Percentiles rank a stretch among this genome's conserved stretches.
phyloP scores from a whole-genome alignment of 2,888 invertebrate genomes.

The Eilema sororculum region DNA sequence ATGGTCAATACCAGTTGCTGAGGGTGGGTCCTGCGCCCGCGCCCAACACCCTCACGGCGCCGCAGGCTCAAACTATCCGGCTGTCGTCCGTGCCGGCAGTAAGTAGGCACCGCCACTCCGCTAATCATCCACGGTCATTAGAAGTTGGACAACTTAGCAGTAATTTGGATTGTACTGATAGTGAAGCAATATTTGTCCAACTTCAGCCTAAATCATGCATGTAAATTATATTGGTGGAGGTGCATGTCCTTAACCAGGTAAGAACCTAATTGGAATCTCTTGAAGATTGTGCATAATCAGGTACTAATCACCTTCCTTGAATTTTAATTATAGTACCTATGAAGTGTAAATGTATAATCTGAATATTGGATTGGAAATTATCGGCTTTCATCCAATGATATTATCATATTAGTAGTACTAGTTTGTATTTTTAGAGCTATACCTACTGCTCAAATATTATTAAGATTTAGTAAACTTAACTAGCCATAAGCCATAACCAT shows the following conservation, averaged over 20 bases:
- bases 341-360: constrained; percentile 36
- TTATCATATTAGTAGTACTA: not conserved
- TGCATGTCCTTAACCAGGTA: constrained; percentile 79
- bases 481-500: not conserved
- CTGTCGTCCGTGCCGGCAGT: constrained; percentile 95
- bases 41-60: constrained; percentile 85
- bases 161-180: constrained; percentile 28
- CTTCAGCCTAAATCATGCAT: constrained; percentile 73
- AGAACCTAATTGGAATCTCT: constrained; percentile 58
- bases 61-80: constrained; percentile 91
- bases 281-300: constrained; percentile 58
- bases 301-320: constrained; percentile 46
- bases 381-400: not conserved
- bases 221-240: constrained; percentile 72
- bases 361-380: not conserved
- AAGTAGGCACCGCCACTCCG: constrained; percentile 89
- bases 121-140: constrained; percentile 44
- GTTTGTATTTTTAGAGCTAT: not conserved
- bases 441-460: not conserved
- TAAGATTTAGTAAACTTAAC: not conserved
- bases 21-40: constrained; percentile 94
- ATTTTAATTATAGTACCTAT: constrained; percentile 45
- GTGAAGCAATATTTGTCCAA: constrained; percentile 58
- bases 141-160: constrained; percentile 47
- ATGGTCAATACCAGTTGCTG: constrained; percentile 97